Conservation (phyloP, 2,888 invertebrate genomes). For the Euzophera pinguis region DNA sequence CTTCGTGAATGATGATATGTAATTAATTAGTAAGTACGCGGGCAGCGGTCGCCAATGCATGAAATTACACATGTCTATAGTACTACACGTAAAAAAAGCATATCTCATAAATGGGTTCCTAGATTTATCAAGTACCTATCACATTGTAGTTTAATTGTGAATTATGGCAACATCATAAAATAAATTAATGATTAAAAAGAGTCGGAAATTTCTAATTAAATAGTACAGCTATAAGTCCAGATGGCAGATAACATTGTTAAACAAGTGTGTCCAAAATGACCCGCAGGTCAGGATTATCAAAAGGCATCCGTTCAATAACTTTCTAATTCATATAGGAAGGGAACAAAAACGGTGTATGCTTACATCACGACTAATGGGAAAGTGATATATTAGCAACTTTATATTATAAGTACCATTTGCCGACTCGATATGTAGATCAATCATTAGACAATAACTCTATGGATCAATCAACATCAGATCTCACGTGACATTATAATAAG, state of each 20-base stretch:
- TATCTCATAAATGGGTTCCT: too few species aligned
- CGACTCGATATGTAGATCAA: too few species aligned
- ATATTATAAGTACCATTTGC: not conserved
- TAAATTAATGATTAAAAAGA: too few species aligned
- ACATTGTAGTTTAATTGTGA: too few species aligned
- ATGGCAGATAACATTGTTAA: not conserved
- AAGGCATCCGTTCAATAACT: not conserved
- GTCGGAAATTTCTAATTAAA: too few species aligned
- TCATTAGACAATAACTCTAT: too few species aligned
- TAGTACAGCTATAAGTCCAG: not conserved
- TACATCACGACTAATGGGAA: not conserved
- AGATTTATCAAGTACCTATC: too few species aligned
- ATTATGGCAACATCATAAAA: too few species aligned
- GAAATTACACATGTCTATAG: not conserved
- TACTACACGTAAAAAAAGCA: not conserved
- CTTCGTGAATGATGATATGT: slow-evolving; percentile 1
- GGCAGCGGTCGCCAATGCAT: not conserved
- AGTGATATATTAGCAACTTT: not conserved
- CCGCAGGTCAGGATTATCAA: not conserved
- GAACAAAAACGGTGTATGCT: not conserved
- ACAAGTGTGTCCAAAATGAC: not conserved
- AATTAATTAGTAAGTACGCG: not conserved
- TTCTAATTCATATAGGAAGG: slow-evolving; percentile 1
- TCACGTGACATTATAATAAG: too few species aligned
- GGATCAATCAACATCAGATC: too few species aligned